These are phyloP conservation scores for Meiosimyza decipiens DNA, from an alignment of 2,888 invertebrate species.

Conservation along the genomic window DNA sequence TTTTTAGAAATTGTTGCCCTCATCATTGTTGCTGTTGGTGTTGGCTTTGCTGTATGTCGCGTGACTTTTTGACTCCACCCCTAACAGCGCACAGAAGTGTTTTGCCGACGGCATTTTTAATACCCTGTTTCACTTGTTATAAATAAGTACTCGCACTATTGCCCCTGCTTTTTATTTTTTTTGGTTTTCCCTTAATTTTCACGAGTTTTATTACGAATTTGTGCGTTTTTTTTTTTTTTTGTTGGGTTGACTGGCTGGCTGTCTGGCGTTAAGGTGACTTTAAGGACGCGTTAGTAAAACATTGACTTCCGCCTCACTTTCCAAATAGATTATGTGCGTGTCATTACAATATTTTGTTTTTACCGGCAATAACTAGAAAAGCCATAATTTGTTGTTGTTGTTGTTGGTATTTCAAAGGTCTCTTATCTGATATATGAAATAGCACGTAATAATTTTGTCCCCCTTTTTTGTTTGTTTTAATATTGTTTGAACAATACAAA, in stretches of 20 bases:
- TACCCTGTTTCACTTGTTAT: not conserved
- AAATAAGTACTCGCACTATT: too few relatives aligned
- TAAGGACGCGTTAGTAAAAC: slow-evolving; percentile 22
- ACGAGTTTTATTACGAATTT: not conserved
- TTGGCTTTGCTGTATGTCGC: not conserved
- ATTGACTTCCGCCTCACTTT: slow-evolving; percentile 21
- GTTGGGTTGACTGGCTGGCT: not conserved
- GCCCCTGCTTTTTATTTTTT: not conserved
- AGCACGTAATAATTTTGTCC: slow-evolving; percentile 22
- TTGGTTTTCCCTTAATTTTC: slow-evolving; percentile 13
- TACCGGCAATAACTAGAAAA: not conserved
- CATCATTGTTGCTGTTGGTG: not conserved
- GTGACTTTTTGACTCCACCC: slow-evolving; percentile 30
- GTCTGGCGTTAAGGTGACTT: slow-evolving; percentile 2
- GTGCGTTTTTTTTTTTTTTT: not conserved
- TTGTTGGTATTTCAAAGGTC: not conserved
- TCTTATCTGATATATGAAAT: slow-evolving; percentile 23
- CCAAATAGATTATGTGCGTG: slow-evolving; percentile 21
- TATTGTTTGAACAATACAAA: not conserved
- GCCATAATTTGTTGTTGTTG: not conserved
- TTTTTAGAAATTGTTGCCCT: not conserved
- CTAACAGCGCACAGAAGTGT: slow-evolving; percentile 25
- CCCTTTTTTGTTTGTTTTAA: slow-evolving; percentile 4
- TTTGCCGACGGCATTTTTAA: slow-evolving; percentile 29
- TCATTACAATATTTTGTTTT: slow-evolving; percentile 8